These are phyloP conservation scores for Hoplostethus mediterraneus DNA, from an alignment of 2,797 vertebrate genomes.

Conservation along the genomic window DNA sequence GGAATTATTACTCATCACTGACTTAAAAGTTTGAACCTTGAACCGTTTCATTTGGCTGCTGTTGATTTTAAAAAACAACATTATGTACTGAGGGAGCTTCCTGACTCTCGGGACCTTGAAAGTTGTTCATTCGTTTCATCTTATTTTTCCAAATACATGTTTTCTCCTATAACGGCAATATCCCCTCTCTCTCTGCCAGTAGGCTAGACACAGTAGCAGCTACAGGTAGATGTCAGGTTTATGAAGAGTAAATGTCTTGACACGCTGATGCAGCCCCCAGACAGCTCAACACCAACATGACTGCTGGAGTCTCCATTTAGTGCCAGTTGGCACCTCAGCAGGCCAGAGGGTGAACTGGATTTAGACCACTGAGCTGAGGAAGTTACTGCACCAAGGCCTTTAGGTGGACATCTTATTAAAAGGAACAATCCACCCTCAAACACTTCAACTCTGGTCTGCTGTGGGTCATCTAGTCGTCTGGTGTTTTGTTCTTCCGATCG, in stretches of 20 bases:
- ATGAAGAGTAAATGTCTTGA: conserved; percentile 11
- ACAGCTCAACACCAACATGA: background rate
- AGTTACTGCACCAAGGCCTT: conserved; percentile 4
- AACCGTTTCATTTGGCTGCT: too few species aligned
- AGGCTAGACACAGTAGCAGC: conserved; percentile 4
- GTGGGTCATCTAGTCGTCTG: too few species aligned
- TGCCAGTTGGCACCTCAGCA: conserved; percentile 42
- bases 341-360: conserved; percentile 27
- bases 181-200: background rate
- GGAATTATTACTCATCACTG: too few species aligned
- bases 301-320: conserved; percentile 27
- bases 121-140: background rate
- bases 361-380: conserved; percentile 21
- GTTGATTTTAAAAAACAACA: background rate
- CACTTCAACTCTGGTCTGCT: too few species aligned
- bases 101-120: background rate
- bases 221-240: background rate
- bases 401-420: background rate
- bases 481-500: background rate
- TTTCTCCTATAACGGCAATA: background rate
- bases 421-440: too few species aligned
- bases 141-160: background rate
- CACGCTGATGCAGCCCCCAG: conserved; percentile 11
- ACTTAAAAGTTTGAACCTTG: too few species aligned
- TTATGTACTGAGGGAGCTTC: background rate